These are phyloP conservation scores for Adelognathus sp. DNA, from an alignment of 2,888 invertebrate genomes.

Conservation along the genomic window DNA sequence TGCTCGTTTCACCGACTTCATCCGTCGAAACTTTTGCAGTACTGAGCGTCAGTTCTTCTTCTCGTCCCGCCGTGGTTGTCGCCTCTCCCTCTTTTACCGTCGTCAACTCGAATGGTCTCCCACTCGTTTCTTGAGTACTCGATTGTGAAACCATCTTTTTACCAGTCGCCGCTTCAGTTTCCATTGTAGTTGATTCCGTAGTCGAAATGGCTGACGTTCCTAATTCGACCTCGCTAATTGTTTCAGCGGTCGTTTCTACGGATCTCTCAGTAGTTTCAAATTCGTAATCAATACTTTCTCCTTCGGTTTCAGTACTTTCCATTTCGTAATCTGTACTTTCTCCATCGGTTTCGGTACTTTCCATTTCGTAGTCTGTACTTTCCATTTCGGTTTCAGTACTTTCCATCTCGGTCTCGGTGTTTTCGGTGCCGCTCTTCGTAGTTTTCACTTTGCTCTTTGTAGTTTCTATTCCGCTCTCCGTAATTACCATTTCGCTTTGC, in stretches of 20 bases:
- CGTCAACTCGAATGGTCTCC: not conserved
- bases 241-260: slow-evolving; percentile 35
- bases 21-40: not conserved
- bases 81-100: not conserved
- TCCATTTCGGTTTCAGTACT: not conserved
- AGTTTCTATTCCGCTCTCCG: not conserved
- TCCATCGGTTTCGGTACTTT: not conserved
- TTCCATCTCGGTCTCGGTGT: not conserved
- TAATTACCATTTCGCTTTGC: not conserved
- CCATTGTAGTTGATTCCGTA: slow-evolving; percentile 8
- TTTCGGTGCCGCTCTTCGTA: not conserved
- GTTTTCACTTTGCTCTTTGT: not conserved
- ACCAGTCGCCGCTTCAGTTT: not conserved
- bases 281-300: no score
- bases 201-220: not conserved
- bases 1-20: not conserved
- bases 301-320: no score
- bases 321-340: no score
- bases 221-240: not conserved
- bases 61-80: not conserved
- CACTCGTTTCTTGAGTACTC: not conserved
- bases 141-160: not conserved
- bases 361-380: slow-evolving; percentile 13
- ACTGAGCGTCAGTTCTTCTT: not conserved
- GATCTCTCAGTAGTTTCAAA: no score